Conservation (phyloP, 2,113 vertebrate species). For the Misgurnus mizolepis region DNA sequence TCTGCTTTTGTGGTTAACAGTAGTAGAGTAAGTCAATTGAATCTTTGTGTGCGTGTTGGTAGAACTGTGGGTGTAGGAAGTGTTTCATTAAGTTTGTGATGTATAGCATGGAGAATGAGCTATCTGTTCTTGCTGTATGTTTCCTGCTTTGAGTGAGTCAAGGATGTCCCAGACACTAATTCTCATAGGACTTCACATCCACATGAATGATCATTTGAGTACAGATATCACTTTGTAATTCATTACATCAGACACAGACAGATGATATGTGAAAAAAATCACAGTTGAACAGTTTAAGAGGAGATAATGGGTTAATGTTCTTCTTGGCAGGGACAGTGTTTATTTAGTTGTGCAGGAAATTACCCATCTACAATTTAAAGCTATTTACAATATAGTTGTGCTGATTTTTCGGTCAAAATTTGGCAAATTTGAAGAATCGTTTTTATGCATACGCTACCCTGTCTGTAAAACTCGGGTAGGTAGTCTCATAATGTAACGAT, state of each 20-base stretch:
- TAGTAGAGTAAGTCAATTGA: conserved; percentile 44
- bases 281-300: no score
- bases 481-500: no score
- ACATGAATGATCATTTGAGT: conserved; percentile 5
- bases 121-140: conserved; percentile 40
- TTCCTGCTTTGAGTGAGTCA: conserved; percentile 38
- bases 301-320: no score
- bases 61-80: conserved; percentile 33
- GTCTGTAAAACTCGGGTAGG: no score
- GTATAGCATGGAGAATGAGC: conserved; percentile 29
- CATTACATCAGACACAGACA: conserved; percentile 29
- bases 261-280: neutral
- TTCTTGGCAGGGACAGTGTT: no score
- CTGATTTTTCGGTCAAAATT: neutral
- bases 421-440: no score
- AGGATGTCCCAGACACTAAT: conserved; percentile 31
- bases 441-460: no score
- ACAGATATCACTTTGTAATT: conserved; percentile 12
- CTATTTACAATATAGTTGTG: neutral
- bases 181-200: conserved; percentile 31
- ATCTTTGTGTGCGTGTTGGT: conserved; percentile 36
- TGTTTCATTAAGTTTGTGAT: conserved; percentile 37
- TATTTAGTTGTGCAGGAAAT: conserved; percentile 1
- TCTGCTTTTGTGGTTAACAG: conserved; percentile 35
- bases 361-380: no score